These are phyloP conservation scores for Enoplolaimus lenunculus DNA, from an alignment of 2,888 invertebrate species.

Conservation along the genomic window DNA sequence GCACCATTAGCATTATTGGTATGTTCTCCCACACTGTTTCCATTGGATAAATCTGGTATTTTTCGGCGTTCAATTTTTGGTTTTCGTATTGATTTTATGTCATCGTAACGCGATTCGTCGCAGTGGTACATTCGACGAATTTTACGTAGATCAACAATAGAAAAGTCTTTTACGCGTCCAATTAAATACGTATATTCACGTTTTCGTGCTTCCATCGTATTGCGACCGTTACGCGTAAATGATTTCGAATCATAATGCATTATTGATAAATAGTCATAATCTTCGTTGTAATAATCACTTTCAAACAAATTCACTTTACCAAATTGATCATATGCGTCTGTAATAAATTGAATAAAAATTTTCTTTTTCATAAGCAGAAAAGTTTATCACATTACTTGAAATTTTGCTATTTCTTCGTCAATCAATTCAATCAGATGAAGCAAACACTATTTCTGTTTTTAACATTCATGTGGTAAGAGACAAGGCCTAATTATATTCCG, in stretches of 20 bases:
- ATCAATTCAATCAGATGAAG: no score
- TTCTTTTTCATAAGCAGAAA: no score
- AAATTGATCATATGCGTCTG: slow-evolving; percentile 40
- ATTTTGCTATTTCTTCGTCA: no score
- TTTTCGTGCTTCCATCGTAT: slow-evolving; percentile 29
- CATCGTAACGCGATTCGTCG: slow-evolving; percentile 18
- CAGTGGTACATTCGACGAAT: slow-evolving; percentile 38
- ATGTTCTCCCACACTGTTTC: no score
- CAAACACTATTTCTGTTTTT: no score
- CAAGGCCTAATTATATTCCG: no score
- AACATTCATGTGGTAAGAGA: no score
- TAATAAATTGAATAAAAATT: no score
- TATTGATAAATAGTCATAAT: slow-evolving; percentile 27
- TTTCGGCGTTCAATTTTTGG: neutral
- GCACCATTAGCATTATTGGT: no score
- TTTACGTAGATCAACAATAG: slow-evolving; percentile 34
- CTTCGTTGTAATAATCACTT: slow-evolving; percentile 36
- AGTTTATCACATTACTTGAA: no score
- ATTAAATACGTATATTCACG: slow-evolving; percentile 37
- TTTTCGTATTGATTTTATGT: neutral
- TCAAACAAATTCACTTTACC: slow-evolving; percentile 38
- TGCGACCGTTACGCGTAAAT: slow-evolving; percentile 39
- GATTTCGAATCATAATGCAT: slow-evolving; percentile 38
- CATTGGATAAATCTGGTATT: no score
- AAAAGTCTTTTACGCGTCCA: slow-evolving; percentile 36